Base-by-base conservation (phyloP, 2,797 vertebrate species). In the Netta rufina region DNA sequence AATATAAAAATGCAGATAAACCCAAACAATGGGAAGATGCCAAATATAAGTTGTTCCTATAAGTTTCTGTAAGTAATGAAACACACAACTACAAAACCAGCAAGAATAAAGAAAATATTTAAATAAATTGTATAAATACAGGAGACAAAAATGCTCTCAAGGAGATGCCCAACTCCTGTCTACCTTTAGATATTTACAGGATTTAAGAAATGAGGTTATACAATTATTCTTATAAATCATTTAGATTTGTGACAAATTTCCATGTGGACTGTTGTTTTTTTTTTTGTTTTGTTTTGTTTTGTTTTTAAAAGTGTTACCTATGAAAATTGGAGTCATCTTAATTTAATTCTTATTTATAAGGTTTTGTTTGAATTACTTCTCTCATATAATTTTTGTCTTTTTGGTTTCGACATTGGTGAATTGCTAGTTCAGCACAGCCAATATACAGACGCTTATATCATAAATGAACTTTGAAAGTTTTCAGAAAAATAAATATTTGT, bases 401-500 rank as follows among this genome's bases (percentile, higher is more conserved):
- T 77, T 45, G 9, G 2, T 64, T 60, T 5, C 24, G 39, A 28
- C 9, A 11, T 1, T 4, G 8, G 21, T 8, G 1, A 76, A 45
- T 7, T 47, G 21, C 32, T 57, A 57, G 14, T 75, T 77, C 38
- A 72, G 17, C 39, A 32, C 3, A 49, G 19, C 36, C 28, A 45
- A 7, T 39, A 82, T 17, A 60, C 13, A 80, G 75, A 47, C 4
- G 5, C 32, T 56, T 19, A 27, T 13, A 28, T 15, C 22, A 39
- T 9, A 41, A 57, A 17, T 2, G 11, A 57, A 57, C 4, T 30
- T 17, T 1, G 9, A 16, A 24, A 22, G 4, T 9, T n/a, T 80
- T 33, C 3, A 1, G 1, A 53, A 67, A 36, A 54, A 33, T 0
- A 0, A 61, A 1, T 20, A 45, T 69, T 54, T 51, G 16, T 54